Base-by-base conservation (phyloP, 2,888 invertebrate species). In the Lasioglossum lativentre region DNA sequence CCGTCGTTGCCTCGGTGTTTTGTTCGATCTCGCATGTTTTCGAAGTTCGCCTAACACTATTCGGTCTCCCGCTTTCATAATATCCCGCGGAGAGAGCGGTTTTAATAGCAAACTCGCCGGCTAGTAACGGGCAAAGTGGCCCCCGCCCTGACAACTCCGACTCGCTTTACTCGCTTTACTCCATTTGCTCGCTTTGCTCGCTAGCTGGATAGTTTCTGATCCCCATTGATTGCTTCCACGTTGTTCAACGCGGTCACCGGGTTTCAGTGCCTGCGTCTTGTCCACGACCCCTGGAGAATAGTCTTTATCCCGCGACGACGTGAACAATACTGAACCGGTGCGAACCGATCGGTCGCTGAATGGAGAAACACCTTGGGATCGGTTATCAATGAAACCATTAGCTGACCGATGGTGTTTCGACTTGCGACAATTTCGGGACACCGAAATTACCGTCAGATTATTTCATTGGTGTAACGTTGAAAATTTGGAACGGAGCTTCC, bases 171-270 rank as follows among this genome's bases (percentile, higher is more conserved):
- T 42, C 42, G 42, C 42, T 42, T 52, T 52, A 23, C 23, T 23
- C 52, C 19, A 8, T 52, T 47, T 47, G 47, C 19, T 19, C 19
- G 47, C 19, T 47, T 47, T 47, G 27, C 59, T n/a, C 59, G 59
- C 59, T 59, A 14, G 27, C 27, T 27, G 59, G 59, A 59, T 59
- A 27, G 59, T 59, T 59, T 59, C 59, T 59, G 59, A 59, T 59
- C 59, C 59, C 59, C 59, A 59, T 59, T 59, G 59, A 70, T 70
- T 40, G 70, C 34, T 70, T 70, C 70, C 23, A 70, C 70, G 70
- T 70, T 40, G 70, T 23, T n/a, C 12, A 10, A 30, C 70, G 70
- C 34, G 59, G 59, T 59, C 14, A n/a, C 59, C 14, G 14, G 27
- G 59, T 59, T 59, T 27, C 59, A 12, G 27, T 59, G 14, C 27